Base-by-base conservation (phyloP, 2,888 invertebrate species). In the Drosophila lacicola region DNA sequence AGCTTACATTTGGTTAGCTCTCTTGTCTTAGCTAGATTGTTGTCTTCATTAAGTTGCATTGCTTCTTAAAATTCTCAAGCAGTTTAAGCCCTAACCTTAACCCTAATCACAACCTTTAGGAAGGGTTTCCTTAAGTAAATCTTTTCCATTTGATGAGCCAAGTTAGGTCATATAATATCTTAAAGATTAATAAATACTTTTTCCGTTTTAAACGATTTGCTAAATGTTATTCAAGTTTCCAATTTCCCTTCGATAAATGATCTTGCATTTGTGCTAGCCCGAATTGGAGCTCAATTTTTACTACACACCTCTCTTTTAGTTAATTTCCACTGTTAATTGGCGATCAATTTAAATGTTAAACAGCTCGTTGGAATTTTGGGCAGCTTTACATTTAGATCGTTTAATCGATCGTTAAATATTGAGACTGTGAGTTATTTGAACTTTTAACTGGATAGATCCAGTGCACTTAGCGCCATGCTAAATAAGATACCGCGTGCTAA, bases 371-470 rank as follows among this genome's bases (percentile, higher is more conserved):
- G 39, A 62, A 69, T 47, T 65, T 60, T 11, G n/a, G 10, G 19
- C 21, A 19, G 17, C 41, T 41, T 36, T 37, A 54, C 61, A 79
- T 41, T 53, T 41, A 62, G 67, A 14, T 50, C 41, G 25, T 25
- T 25, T 25, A 25, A 25, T 1, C 25, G 29, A 29, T 29, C 29
- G 29, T 8, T 42, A 41, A 71, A 78, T 71, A 71, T 74, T 64
- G 41, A 37, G 9, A 49, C 21, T 25, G 6, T 19, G 46, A 21
- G 3, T 53, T 83, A 54, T 86, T 82, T 77, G 50, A 9, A 69
- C 73, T 69, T 81, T 83, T 74, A 88, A 88, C 85, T 83, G 85
- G 88, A 72, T 80, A 72, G 67, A 88, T 86, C 85, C 84, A 86
- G 88, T 82, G 86, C 88, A 78, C 83, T 85, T 88, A 74, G 75